Evolutionary conservation across 2,797 vertebrate genomes (phyloP).

Genomic region (Neopelma chrysocephalum): DNA sequence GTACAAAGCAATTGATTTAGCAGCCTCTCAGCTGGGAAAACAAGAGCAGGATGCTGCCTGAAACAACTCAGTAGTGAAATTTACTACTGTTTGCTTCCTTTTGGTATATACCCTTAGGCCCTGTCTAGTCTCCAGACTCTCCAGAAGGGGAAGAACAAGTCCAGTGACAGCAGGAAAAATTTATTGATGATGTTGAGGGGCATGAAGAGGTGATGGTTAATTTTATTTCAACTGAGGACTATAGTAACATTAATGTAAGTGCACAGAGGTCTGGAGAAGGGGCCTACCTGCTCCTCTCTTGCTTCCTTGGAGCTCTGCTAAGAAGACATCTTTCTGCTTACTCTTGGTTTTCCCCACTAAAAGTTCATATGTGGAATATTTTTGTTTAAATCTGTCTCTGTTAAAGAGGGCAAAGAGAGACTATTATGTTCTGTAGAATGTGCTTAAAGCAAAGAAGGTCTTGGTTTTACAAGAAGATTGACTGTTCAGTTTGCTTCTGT

Average conservation of each 20-base stretch:
- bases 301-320: background rate
- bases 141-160: background rate
- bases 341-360: background rate
- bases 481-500: background rate
- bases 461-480: background rate
- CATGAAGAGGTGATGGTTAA: background rate
- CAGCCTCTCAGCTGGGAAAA: background rate
- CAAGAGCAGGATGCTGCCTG: background rate
- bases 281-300: background rate
- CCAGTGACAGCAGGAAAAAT: background rate
- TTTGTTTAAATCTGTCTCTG: background rate
- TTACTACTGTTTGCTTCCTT: background rate
- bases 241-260: background rate
- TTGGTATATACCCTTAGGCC: background rate
- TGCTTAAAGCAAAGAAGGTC: background rate
- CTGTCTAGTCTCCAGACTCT: background rate
- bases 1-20: background rate
- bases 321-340: background rate
- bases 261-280: background rate
- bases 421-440: background rate
- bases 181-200: background rate
- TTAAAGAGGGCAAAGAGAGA: background rate
- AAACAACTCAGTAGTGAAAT: background rate
- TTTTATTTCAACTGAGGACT: background rate
- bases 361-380: background rate